Evolutionary conservation across 2,888 invertebrate genomes (phyloP).

Genomic region (Meghimatium bilineatum): DNA sequence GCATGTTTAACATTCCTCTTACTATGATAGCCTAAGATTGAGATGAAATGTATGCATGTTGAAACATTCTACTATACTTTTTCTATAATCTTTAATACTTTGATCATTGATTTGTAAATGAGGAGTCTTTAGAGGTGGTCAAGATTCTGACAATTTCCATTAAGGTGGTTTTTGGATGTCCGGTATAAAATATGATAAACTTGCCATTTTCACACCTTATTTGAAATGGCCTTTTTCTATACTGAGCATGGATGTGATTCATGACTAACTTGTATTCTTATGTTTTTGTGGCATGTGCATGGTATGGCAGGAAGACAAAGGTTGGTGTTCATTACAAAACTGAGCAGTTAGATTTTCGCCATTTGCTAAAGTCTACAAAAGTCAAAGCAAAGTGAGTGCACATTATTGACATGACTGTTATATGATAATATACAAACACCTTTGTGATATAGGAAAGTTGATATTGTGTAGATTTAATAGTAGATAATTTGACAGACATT

Average conservation of each 20-base stretch:
- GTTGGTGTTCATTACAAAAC: slow-evolving; percentile 60
- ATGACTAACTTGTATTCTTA: not conserved
- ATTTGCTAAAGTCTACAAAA: slow-evolving; percentile 47
- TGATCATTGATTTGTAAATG: too few species aligned
- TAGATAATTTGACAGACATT: too few species aligned
- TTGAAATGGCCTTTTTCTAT: not conserved
- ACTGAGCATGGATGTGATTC: slow-evolving; percentile 31
- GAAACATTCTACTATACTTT: too few species aligned
- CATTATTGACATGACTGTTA: not conserved
- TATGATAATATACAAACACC: not conserved
- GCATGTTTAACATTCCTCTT: too few species aligned
- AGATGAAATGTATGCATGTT: too few species aligned
- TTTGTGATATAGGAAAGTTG: too few species aligned
- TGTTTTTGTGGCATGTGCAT: slow-evolving; percentile 38
- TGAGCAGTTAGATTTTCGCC: slow-evolving; percentile 64
- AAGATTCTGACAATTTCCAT: not conserved
- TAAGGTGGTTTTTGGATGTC: not conserved
- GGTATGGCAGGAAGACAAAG: slow-evolving; percentile 62
- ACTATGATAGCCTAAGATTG: too few species aligned
- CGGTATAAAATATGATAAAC: not conserved
- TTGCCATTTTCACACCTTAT: not conserved
- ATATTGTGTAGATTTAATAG: too few species aligned
- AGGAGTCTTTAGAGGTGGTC: too few species aligned
- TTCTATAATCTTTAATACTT: too few species aligned
- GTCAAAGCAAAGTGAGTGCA: slow-evolving; percentile 48